Conservation (phyloP, 2,797 vertebrate species). For the Cuniculus paca region DNA sequence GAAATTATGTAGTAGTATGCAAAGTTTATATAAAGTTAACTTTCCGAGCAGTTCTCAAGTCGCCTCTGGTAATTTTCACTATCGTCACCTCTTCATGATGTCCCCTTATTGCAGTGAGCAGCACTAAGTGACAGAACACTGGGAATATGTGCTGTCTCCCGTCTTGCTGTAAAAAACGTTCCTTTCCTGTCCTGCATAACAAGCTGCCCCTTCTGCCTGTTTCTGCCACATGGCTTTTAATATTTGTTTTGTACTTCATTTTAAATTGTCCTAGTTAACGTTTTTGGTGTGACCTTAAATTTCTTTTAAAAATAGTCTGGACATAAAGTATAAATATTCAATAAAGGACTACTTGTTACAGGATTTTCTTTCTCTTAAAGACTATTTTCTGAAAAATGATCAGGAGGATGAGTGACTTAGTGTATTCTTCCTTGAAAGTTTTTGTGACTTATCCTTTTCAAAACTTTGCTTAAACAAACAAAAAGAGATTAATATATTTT, state of each 20-base stretch:
- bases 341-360: not conserved
- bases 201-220: not conserved
- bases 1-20: not conserved
- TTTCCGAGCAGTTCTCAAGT: not conserved
- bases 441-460: not conserved
- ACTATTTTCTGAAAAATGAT: not conserved
- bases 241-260: not conserved
- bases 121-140: no score
- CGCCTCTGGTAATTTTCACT: not conserved
- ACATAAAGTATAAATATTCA: conserved; percentile 17
- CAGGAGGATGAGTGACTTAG: not conserved
- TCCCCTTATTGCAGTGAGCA: no score
- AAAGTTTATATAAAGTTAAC: not conserved
- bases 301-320: not conserved
- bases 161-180: not conserved
- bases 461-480: not conserved
- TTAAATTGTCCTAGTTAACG: not conserved
- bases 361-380: not conserved
- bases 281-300: not conserved
- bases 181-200: not conserved
- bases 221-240: not conserved
- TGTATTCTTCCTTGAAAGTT: not conserved
- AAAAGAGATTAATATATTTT: not conserved
- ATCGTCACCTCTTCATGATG: no score
- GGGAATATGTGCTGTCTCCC: not conserved